These are phyloP conservation scores for Lampris incognitus DNA, from an alignment of 2,113 vertebrate species.

Conservation along the genomic window DNA sequence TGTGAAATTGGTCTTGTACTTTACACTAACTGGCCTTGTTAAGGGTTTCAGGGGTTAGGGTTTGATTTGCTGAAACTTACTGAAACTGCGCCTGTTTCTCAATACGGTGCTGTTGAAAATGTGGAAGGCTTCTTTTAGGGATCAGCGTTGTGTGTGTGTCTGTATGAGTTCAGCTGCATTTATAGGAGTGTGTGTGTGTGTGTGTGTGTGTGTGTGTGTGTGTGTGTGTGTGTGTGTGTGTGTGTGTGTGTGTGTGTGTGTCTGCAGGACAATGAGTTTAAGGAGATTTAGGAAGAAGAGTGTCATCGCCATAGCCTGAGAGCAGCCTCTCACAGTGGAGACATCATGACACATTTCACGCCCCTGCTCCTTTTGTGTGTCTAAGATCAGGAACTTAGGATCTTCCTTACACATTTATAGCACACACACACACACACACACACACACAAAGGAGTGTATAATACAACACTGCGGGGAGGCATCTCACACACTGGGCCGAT, in stretches of 20 bases:
- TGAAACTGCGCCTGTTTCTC: too few relatives aligned
- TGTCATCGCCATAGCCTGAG: conserved; percentile 59
- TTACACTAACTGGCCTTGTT: too few relatives aligned
- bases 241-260: conserved; percentile 29
- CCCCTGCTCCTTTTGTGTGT: conserved; percentile 36
- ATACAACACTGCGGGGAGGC: conserved; percentile 54
- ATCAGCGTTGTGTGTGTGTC: background rate
- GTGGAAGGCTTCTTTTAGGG: too few relatives aligned
- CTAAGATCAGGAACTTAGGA: background rate
- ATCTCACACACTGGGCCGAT: conserved; percentile 57
- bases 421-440: conserved; percentile 10
- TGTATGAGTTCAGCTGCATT: background rate
- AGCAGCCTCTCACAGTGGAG: conserved; percentile 65
- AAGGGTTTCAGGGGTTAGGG: too few relatives aligned
- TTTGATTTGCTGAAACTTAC: too few relatives aligned
- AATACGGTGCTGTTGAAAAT: too few relatives aligned
- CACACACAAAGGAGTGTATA: conserved; percentile 18
- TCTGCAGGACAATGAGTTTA: conserved; percentile 68
- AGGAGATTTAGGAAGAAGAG: conserved; percentile 57
- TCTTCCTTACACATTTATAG: background rate
- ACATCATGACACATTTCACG: conserved; percentile 79
- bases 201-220: conserved; percentile 8
- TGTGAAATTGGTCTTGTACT: too few relatives aligned
- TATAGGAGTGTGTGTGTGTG: conserved; percentile 1
- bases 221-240: background rate